phyloP scores from a whole-genome alignment of 1,140 invertebrate species.

The Probaryconus sp. region DNA sequence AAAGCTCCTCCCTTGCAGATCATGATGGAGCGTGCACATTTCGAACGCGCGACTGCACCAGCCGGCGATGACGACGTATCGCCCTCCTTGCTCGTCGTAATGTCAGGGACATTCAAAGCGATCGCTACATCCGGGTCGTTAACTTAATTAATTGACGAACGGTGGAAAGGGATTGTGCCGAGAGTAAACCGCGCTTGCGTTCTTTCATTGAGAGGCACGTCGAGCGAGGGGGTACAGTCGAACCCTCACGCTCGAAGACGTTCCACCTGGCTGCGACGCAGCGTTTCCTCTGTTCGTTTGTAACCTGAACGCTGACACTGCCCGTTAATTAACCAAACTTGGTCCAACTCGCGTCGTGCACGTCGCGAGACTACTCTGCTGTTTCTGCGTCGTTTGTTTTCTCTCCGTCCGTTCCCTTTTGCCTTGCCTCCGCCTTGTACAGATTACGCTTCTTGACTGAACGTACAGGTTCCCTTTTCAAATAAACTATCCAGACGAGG shows the following conservation, averaged over 20 bases:
- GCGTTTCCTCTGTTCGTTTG: slow-evolving; percentile 47
- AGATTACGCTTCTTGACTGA: slow-evolving; percentile 52
- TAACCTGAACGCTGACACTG: slow-evolving; percentile 51
- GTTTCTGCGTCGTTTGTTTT: slow-evolving; percentile 48
- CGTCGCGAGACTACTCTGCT: slow-evolving; percentile 29
- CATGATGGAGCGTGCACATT: slow-evolving; percentile 47
- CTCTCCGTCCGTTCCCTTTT: slow-evolving; percentile 11
- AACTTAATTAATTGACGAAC: slow-evolving; percentile 59
- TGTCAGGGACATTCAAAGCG: slow-evolving; percentile 58
- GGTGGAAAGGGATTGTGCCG: slow-evolving; percentile 27
- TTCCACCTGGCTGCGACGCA: slow-evolving; percentile 21
- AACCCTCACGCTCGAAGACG: slow-evolving; percentile 33
- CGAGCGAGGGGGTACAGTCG: slow-evolving; percentile 8
- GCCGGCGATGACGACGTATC: slow-evolving; percentile 50
- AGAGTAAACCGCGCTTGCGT: slow-evolving; percentile 41
- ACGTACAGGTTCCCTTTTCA: slow-evolving; percentile 19
- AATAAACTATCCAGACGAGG: neutral
- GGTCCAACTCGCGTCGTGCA: slow-evolving; percentile 48
- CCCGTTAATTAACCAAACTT: slow-evolving; percentile 62
- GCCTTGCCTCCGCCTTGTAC: slow-evolving; percentile 34
- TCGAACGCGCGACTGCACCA: slow-evolving; percentile 38
- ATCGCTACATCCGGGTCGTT: slow-evolving; percentile 57
- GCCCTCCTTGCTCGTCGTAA: slow-evolving; percentile 41
- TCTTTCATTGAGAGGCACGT: slow-evolving; percentile 33
- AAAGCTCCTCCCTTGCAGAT: slow-evolving; percentile 53